Evolutionary conservation across 2,888 invertebrate genomes (phyloP).

Genomic region (Alsophila aescularia): DNA sequence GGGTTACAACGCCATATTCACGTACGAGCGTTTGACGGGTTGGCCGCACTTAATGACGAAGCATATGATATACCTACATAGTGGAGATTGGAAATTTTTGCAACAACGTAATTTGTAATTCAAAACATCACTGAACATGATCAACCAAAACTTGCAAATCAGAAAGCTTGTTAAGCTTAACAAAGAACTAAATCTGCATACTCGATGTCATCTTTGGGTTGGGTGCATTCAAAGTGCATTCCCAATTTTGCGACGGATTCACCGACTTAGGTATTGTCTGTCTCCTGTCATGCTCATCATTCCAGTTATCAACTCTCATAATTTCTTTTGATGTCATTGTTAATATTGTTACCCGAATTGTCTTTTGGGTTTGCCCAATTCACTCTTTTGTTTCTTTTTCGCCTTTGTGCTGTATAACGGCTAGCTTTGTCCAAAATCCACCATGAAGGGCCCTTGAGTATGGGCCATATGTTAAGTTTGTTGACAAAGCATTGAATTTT

Average conservation of each 20-base stretch:
- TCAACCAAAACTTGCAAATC: conserved; percentile 1
- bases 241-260: conserved; percentile 6
- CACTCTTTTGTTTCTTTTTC: neutral
- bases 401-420: conserved; percentile 4
- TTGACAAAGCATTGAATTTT: conserved; percentile 15
- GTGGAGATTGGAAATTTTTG: neutral
- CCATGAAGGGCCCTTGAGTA: conserved; percentile 10
- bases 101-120: neutral
- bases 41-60: no score
- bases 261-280: neutral
- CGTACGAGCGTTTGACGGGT: no score
- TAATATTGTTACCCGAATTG: conserved; percentile 19
- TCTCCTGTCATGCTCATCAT: conserved; percentile 5
- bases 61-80: neutral
- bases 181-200: conserved; percentile 14
- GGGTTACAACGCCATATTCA: no score
- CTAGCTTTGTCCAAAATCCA: conserved; percentile 6
- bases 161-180: neutral
- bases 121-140: neutral
- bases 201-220: conserved; percentile 6
- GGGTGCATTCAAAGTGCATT: conserved; percentile 5
- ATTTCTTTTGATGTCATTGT: conserved; percentile 15
- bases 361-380: conserved; percentile 18
- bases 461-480: conserved; percentile 16
- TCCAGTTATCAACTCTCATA: conserved; percentile 8